Base-by-base conservation (phyloP, 1,140 invertebrate species). In the Cyrtorhinus lividipennis region DNA sequence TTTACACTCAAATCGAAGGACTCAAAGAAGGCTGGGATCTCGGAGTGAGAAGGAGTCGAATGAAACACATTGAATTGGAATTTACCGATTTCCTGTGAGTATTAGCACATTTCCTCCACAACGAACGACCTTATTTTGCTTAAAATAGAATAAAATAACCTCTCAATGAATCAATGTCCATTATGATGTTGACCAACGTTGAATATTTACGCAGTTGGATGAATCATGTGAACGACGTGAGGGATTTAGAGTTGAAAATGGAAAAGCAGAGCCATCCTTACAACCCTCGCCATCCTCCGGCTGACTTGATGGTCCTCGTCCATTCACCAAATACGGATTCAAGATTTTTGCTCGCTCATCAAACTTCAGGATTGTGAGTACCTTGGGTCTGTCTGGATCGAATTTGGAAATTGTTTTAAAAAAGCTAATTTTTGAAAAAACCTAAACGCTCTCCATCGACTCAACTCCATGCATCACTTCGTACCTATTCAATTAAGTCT, bases 201-300 rank as follows among this genome's bases (percentile, higher is more conserved):
- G n/a, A n/a, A n/a, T n/a, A n/a, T n/a, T n/a, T n/a, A n/a, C n/a
- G 22, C 63, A 75, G 73, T 23, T 83, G 85, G 77, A 74, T 89
- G 66, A 88, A 88, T 65, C 79, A 90, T 48, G 78, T 83, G 13
- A 82, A 85, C 0, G 92, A 95, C 71, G 75, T 94, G 1, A 79
- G 81, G 62, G 88, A 92, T 74, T 70, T 88, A 25, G 80, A 84
- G 69, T 65, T 71, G 25, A 67, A 71, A 45, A 69, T 70, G 60
- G 73, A 74, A 25, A 63, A 69, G 57, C 69, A 70, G 18, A 46
- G 27, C 23, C 59, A 68, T n/a, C 66, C 65, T 8, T 24, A 23
- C n/a, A 65, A 70, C 59, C 65, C 65, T 1, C 23, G 63, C 23
- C 59, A 63, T 66, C 70, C 63, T 75, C 75, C 26, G 81, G 81